Evolutionary conservation across 2,888 invertebrate species (phyloP).

Genomic region (Ganaspis brasiliensis): DNA sequence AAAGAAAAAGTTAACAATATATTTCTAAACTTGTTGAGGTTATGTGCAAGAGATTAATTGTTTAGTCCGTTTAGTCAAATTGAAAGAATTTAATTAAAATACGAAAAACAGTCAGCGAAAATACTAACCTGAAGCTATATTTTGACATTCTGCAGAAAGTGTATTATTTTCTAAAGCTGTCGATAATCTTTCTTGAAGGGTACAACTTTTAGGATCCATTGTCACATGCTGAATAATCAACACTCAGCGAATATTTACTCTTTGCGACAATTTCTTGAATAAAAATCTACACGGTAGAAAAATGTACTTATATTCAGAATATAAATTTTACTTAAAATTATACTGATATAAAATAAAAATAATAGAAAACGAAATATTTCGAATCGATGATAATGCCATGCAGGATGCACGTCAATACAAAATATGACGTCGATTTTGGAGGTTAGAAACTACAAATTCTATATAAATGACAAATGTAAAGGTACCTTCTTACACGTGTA

Average conservation of each 20-base stretch:
- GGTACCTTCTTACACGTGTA: too few relatives aligned
- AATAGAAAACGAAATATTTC: too few relatives aligned
- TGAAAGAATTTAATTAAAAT: slow-evolving; percentile 24
- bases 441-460: too few relatives aligned
- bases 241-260: slow-evolving; percentile 32
- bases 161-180: slow-evolving; percentile 77
- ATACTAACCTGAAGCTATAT: slow-evolving; percentile 81
- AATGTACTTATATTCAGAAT: too few relatives aligned
- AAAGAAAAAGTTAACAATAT: not conserved
- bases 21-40: not conserved
- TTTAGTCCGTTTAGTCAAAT: slow-evolving; percentile 4
- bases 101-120: slow-evolving; percentile 53
- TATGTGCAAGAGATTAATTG: not conserved
- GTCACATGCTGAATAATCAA: slow-evolving; percentile 5
- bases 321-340: too few relatives aligned
- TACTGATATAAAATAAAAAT: too few relatives aligned
- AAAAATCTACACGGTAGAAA: too few relatives aligned
- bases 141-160: slow-evolving; percentile 80
- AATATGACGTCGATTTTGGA: too few relatives aligned
- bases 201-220: slow-evolving; percentile 21
- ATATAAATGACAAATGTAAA: too few relatives aligned
- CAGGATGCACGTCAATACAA: too few relatives aligned
- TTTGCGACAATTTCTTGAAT: too few relatives aligned
- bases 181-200: slow-evolving; percentile 44
- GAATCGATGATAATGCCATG: too few relatives aligned